A percentile compares a stretch with the other conserved stretches of the same genome.
phyloP scores from a whole-genome alignment of 2,888 invertebrate genomes.

The Allolobophora icterica region DNA sequence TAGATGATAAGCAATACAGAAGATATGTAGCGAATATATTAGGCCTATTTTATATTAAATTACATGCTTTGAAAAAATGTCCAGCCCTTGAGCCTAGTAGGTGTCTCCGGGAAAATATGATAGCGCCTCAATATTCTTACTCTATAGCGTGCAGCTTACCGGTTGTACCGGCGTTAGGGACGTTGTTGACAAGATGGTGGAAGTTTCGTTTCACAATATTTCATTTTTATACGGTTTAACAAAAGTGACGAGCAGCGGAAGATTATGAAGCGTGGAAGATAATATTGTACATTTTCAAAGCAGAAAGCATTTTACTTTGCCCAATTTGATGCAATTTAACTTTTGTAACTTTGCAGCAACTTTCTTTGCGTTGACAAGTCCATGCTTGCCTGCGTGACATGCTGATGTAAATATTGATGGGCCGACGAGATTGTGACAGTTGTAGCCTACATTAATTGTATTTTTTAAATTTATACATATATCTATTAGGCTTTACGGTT shows the following conservation, averaged over 20 bases:
- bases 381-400: background rate
- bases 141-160: background rate
- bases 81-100: no score
- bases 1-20: no score
- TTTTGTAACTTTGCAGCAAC: background rate
- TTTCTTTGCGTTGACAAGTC: background rate
- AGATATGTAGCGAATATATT: no score
- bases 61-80: no score
- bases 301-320: background rate
- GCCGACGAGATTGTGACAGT: background rate
- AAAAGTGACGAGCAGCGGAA: background rate
- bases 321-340: background rate
- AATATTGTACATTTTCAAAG: background rate
- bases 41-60: no score
- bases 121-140: background rate
- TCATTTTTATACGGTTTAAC: background rate
- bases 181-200: conserved; percentile 28
- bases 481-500: background rate
- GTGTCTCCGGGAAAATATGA: no score
- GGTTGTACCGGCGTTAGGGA: background rate
- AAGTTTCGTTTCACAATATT: background rate
- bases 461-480: background rate
- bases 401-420: background rate
- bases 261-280: background rate
- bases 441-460: background rate